Evolutionary conservation across 2,888 invertebrate species (phyloP).

Genomic region (Brachylomia viminalis): DNA sequence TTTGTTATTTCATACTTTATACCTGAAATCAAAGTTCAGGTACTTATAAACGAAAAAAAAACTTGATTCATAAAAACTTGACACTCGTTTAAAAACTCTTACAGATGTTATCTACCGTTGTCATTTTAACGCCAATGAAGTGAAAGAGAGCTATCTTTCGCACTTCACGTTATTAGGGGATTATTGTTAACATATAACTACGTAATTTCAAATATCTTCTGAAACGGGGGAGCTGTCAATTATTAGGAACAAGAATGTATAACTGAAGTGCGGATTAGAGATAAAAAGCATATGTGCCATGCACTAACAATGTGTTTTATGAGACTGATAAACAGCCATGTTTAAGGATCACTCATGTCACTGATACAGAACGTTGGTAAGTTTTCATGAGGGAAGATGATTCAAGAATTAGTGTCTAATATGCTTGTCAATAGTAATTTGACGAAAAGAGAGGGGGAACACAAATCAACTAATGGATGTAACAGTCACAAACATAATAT

Average conservation of each 20-base stretch:
- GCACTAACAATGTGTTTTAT: neutral
- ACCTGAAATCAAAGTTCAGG: constrained; percentile 41
- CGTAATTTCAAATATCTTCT: neutral
- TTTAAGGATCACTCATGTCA: too few species aligned
- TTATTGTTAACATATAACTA: neutral
- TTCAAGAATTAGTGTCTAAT: too few species aligned
- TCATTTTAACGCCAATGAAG: neutral
- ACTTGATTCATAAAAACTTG: neutral
- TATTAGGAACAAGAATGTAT: neutral
- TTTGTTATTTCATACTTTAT: constrained; percentile 36
- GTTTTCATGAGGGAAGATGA: too few species aligned
- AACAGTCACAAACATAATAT: neutral
- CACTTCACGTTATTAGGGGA: neutral
- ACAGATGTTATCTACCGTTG: neutral
- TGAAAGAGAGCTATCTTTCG: neutral
- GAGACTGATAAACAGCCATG: neutral
- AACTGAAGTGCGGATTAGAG: neutral
- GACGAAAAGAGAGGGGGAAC: too few species aligned
- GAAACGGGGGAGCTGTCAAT: neutral
- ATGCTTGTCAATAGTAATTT: too few species aligned
- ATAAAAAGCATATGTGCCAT: neutral
- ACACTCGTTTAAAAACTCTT: neutral
- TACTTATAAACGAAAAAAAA: neutral
- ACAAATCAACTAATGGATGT: too few species aligned
- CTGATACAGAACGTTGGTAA: neutral